A percentile compares a stretch with the other conserved stretches of the same genome.
Evolutionary conservation across 2,797 vertebrate genomes (phyloP).

Genomic region (Vespertilio murinus): DNA sequence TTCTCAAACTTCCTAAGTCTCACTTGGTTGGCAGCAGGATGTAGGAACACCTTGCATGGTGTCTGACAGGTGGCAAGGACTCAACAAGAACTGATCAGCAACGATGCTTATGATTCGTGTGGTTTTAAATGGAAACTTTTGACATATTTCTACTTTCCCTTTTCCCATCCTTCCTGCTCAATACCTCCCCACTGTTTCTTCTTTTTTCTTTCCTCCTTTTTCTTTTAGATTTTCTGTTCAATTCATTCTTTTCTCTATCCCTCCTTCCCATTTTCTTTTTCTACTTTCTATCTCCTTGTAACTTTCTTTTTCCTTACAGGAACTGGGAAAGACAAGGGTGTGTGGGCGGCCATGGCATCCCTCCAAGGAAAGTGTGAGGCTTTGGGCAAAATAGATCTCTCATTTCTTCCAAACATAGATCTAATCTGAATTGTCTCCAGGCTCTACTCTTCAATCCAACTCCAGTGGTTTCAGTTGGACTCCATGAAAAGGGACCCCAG

Average conservation of each 20-base stretch:
- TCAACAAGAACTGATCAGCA: neutral
- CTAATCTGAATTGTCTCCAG: conserved; percentile 85
- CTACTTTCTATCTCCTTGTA: conserved; percentile 63
- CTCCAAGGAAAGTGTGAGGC: conserved; percentile 87
- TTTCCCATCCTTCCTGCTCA: neutral
- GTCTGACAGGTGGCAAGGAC: neutral
- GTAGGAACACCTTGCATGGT: neutral
- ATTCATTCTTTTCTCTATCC: neutral
- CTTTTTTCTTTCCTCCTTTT: neutral
- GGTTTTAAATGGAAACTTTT: neutral
- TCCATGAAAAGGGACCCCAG: conserved; percentile 79
- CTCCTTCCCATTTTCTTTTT: neutral
- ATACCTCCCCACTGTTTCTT: neutral
- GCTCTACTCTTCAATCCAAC: conserved; percentile 80
- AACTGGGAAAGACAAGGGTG: conserved; percentile 85
- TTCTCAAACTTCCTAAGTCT: neutral
- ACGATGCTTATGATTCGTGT: neutral
- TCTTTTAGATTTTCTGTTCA: neutral
- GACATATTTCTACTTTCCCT: conserved; percentile 57
- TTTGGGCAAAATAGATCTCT: conserved; percentile 87
- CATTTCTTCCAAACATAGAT: conserved; percentile 87
- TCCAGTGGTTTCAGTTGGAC: conserved; percentile 79
- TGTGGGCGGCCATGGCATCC: conserved; percentile 83
- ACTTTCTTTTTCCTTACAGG: conserved; percentile 77
- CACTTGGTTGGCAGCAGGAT: neutral